phyloP scores from a whole-genome alignment of 2,113 vertebrate species.

The Sylvicapra grimmia region DNA sequence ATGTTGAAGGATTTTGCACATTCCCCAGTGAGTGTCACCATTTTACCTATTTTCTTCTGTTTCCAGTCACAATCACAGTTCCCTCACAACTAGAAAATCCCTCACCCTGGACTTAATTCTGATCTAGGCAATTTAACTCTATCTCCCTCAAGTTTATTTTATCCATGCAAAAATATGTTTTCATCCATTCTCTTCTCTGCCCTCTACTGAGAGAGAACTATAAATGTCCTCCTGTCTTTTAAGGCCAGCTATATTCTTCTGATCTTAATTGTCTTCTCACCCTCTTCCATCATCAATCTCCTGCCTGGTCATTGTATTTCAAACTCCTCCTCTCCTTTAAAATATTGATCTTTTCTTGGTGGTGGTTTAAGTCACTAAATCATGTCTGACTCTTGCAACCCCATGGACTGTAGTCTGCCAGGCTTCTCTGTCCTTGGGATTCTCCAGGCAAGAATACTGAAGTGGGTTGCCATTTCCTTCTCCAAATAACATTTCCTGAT shows the following conservation, averaged over 20 bases:
- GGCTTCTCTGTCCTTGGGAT: not conserved
- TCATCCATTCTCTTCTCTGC: not conserved
- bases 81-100: not conserved
- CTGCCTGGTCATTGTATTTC: not conserved
- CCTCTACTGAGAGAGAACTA: not conserved
- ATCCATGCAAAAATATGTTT: not conserved
- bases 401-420: not conserved
- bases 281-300: not conserved
- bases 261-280: not conserved
- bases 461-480: not conserved
- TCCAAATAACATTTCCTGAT: not conserved
- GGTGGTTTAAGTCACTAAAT: not conserved
- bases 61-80: not conserved
- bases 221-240: not conserved
- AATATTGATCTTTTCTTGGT: not conserved
- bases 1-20: not conserved
- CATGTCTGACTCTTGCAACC: not conserved
- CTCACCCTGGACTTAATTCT: not conserved
- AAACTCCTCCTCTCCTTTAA: not conserved
- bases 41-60: not conserved
- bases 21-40: not conserved
- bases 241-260: not conserved
- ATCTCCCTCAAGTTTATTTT: not conserved
- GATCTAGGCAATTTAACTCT: not conserved
- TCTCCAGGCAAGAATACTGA: not conserved